Percentiles rank a stretch among this genome's conserved stretches.
Evolutionary conservation across 2,888 invertebrate species (phyloP).

Genomic region (Acanthosoma haemorrhoidale): DNA sequence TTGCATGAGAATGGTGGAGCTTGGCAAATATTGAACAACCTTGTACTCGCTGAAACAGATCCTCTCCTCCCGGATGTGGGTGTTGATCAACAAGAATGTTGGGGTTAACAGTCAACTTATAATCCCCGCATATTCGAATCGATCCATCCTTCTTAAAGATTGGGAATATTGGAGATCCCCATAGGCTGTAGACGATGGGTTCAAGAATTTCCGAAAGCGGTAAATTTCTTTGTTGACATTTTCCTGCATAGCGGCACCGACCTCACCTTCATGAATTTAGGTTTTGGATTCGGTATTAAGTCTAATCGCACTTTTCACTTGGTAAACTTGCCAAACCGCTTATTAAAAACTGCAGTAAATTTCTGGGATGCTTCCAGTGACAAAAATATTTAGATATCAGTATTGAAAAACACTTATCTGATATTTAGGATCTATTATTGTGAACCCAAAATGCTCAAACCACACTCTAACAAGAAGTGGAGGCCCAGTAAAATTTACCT

Average conservation of each 20-base stretch:
- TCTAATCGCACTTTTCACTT: slow-evolving; percentile 24
- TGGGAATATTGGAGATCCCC: slow-evolving; percentile 45
- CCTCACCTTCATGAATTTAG: slow-evolving; percentile 41
- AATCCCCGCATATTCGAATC: slow-evolving; percentile 42
- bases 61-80: slow-evolving; percentile 33
- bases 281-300: slow-evolving; percentile 37
- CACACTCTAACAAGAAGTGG: slow-evolving; percentile 11
- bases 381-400: neutral
- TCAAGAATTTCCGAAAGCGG: too few species aligned
- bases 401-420: neutral
- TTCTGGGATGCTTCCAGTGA: neutral
- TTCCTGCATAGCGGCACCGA: slow-evolving; percentile 41
- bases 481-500: neutral
- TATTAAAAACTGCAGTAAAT: slow-evolving; percentile 33
- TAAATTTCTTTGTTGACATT: slow-evolving; percentile 41
- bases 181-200: slow-evolving; percentile 41
- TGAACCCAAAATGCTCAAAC: slow-evolving; percentile 16
- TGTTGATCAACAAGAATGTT: slow-evolving; percentile 31
- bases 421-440: neutral
- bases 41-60: slow-evolving; percentile 29
- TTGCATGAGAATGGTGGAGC: slow-evolving; percentile 31
- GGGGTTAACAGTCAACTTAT: slow-evolving; percentile 21
- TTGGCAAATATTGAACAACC: slow-evolving; percentile 38
- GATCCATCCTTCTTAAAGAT: slow-evolving; percentile 44
- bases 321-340: slow-evolving; percentile 31